Evolutionary conservation across 2,113 vertebrate species (phyloP), one percentile per base, ranked within the genome.

Genomic region (Lamprologus callipterus): DNA sequence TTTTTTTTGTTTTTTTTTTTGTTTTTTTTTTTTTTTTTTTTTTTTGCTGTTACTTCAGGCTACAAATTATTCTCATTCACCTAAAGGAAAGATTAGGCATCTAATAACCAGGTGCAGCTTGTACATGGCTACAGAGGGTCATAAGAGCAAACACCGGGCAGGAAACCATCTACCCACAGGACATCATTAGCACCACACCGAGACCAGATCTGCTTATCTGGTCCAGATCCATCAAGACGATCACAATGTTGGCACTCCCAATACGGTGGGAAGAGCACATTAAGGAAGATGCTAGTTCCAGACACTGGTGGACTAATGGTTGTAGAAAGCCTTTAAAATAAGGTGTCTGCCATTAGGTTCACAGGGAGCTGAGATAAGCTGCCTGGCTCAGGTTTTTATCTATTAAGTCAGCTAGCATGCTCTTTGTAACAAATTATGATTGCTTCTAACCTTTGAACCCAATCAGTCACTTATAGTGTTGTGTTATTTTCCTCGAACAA

Each of bases 21-120:
- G n/a, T 23, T 19, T 1, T 2, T 8, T 16, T n/a, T 4, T 2
- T 2, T 5, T 35, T 16, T 2, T 3, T 11, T 10, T 4, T 60
- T 17, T 73, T 42, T 17, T 73, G 14, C 70, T 28, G 14, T 75
- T 73, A 12, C 65, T 73, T 23, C 4, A 73, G 65, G 13, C 65
- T 73, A 12, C 23, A 75, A 75, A 19, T 8, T 75, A 31, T 28
- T 31, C 42, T 49, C 40, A 49, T 26, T 73, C 42, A 78, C 42
- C 9, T 31, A 78, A 11, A 75, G 6, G 42, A 75, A 47, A 49
- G 23, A 49, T 78, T 49, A 49, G 70, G 70, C 42, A 75, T 31
- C 42, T 75, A 78, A 78, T 49, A 78, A 78, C 23, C 70, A 49
- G 16, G 70, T 78, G 70, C 7, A 31, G 70, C 42, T 49, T 78